Evolutionary conservation across 2,888 invertebrate genomes (phyloP).

Genomic region (Ophioninae sp.): DNA sequence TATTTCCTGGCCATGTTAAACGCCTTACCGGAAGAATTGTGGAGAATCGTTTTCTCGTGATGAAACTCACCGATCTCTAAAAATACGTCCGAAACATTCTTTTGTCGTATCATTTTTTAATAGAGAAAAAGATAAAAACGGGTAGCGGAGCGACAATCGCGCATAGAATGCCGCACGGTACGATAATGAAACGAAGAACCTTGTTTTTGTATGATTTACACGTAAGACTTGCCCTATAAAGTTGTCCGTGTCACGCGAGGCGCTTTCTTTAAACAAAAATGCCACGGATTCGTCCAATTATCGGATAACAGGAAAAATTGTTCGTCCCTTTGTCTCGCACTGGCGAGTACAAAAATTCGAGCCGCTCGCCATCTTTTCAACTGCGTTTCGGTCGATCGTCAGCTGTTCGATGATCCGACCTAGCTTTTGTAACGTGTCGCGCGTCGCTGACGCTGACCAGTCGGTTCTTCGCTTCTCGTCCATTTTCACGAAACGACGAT

Average conservation of each 20-base stretch:
- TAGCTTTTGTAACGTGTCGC: background rate
- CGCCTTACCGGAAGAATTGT: too few species aligned
- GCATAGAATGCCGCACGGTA: background rate
- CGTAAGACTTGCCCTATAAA: background rate
- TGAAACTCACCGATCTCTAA: too few species aligned
- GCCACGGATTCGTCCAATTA: background rate
- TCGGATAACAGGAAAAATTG: background rate
- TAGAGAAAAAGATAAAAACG: background rate
- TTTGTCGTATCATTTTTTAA: too few species aligned
- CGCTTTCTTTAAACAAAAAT: background rate
- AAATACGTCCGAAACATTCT: too few species aligned
- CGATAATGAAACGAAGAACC: background rate
- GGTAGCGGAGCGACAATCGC: background rate
- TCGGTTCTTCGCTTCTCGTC: background rate
- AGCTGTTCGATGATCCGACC: constrained; percentile 46
- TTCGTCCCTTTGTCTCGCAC: too few species aligned
- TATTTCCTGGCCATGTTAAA: too few species aligned
- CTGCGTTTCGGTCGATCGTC: constrained; percentile 5
- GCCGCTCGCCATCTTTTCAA: constrained; percentile 48
- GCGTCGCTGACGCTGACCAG: background rate
- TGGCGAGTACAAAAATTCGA: background rate
- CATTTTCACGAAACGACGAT: background rate
- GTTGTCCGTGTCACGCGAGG: background rate
- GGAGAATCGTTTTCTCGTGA: too few species aligned
- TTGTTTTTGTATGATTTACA: background rate